Evolutionary conservation across 1,140 invertebrate species (phyloP).

Genomic region (Drosophila nikananu): DNA sequence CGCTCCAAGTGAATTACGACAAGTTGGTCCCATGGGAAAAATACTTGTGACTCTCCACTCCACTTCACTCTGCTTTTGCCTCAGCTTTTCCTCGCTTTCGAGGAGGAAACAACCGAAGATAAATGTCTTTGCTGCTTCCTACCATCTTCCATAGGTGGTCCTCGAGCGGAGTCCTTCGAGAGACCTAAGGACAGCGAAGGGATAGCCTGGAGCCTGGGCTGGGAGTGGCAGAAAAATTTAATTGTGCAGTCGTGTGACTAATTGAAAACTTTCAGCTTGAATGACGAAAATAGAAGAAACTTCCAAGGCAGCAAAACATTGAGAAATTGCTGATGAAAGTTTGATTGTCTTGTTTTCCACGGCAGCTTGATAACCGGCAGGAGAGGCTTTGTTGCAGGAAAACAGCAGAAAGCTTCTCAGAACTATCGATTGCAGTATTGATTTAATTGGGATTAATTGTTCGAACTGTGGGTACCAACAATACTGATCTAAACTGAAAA

Average conservation of each 20-base stretch:
- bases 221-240: slow-evolving; percentile 61
- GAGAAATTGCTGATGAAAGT: slow-evolving; percentile 54
- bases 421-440: slow-evolving; percentile 43
- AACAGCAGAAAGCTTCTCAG: slow-evolving; percentile 7
- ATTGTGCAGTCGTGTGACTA: slow-evolving; percentile 78
- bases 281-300: slow-evolving; percentile 61
- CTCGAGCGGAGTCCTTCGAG: slow-evolving; percentile 23
- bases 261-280: slow-evolving; percentile 77
- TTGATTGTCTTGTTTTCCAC: slow-evolving; percentile 42
- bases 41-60: slow-evolving; percentile 21
- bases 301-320: slow-evolving; percentile 25
- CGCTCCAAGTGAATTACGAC: slow-evolving; percentile 76
- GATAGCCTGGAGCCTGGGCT: not conserved
- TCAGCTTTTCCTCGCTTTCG: slow-evolving; percentile 34
- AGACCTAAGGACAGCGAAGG: slow-evolving; percentile 14
- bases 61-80: not conserved
- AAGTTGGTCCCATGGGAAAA: slow-evolving; percentile 51
- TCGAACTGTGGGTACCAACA: not conserved
- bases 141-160: slow-evolving; percentile 24
- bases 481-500: no score
- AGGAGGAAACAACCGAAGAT: slow-evolving; percentile 53
- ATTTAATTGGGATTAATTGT: slow-evolving; percentile 33
- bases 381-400: not conserved
- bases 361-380: slow-evolving; percentile 9
- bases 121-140: slow-evolving; percentile 53